Evolutionary conservation across 2,113 vertebrate genomes (phyloP).

Genomic region (Phainopepla nitens): DNA sequence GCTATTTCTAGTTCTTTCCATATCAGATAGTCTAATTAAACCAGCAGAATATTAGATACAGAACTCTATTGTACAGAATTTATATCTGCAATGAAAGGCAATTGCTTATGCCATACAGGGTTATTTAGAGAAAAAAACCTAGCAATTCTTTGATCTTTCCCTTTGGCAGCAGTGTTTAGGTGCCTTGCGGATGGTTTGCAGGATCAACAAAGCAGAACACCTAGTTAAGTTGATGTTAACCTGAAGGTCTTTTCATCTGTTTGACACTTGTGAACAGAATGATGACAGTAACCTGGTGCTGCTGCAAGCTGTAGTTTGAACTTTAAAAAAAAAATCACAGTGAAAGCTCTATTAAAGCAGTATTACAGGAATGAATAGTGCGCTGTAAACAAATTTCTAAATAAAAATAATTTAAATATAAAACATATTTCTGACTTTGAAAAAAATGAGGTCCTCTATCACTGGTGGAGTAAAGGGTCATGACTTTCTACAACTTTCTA

Average conservation of each 20-base stretch:
- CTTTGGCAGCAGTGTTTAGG: background rate
- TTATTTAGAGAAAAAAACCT: background rate
- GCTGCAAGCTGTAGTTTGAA: background rate
- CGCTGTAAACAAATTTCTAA: background rate
- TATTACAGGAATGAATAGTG: background rate
- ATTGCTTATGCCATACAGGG: background rate
- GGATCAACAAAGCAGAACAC: background rate
- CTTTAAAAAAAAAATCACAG: background rate
- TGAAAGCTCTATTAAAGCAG: background rate
- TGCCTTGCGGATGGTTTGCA: background rate
- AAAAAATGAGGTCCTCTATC: background rate
- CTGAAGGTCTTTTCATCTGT: background rate
- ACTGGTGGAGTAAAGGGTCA: background rate
- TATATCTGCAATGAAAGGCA: background rate
- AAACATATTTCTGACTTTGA: background rate
- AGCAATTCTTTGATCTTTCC: background rate
- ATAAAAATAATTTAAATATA: background rate
- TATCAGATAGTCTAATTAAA: background rate
- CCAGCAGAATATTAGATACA: background rate
- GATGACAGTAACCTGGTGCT: background rate
- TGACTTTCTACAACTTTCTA: background rate
- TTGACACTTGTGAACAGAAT: background rate
- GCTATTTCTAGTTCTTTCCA: background rate
- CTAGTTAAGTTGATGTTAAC: background rate
- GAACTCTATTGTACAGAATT: background rate